phyloP scores from a whole-genome alignment of 2,113 vertebrate genomes.

The Pluvialis apricaria region DNA sequence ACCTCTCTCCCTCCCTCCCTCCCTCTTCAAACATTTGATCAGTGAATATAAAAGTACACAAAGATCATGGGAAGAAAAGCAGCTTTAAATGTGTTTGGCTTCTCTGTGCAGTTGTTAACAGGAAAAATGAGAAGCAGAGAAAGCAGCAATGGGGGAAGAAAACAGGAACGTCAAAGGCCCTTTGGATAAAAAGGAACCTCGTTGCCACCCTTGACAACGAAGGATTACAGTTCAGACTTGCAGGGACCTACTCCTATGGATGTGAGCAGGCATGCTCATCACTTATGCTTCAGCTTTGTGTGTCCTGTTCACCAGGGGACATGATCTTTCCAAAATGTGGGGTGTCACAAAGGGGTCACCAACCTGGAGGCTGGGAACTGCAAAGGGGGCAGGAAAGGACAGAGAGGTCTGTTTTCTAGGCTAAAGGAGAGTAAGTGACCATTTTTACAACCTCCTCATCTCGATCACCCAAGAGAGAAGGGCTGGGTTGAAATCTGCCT shows the following conservation, averaged over 20 bases:
- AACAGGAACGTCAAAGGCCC: not conserved
- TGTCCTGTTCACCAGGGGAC: not conserved
- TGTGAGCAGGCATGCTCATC: not conserved
- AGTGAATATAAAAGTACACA: not conserved
- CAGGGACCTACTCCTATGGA: not conserved
- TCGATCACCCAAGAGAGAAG: not conserved
- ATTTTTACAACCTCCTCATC: not conserved
- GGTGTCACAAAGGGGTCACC: not conserved
- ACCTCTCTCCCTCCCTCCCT: not conserved
- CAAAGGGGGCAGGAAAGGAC: not conserved
- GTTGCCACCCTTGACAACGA: fast-evolving
- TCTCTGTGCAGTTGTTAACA: not conserved
- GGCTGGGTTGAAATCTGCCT: not conserved
- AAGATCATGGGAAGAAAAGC: not conserved
- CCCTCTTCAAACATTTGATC: not conserved
- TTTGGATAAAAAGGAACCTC: not conserved
- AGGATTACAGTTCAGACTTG: not conserved
- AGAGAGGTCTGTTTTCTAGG: not conserved
- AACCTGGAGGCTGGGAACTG: not conserved
- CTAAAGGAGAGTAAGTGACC: not conserved
- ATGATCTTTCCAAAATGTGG: fast-evolving
- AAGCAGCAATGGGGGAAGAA: not conserved
- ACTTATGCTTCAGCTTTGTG: not conserved
- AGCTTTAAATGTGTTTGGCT: not conserved
- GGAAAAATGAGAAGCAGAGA: not conserved